These are phyloP conservation scores for Odocoileus hemionus DNA, from an alignment of 2,113 vertebrate species.

Conservation along the genomic window DNA sequence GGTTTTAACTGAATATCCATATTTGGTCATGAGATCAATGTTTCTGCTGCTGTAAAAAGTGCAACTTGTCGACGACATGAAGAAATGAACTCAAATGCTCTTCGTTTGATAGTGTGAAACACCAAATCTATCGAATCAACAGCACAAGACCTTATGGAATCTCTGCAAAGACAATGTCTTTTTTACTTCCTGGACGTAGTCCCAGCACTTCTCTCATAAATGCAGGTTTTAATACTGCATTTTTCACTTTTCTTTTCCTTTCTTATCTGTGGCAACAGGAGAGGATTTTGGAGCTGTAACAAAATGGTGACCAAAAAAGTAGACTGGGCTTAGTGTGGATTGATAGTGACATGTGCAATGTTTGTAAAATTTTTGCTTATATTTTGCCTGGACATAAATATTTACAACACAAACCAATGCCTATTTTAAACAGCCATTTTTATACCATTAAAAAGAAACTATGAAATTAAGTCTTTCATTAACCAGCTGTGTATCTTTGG, in stretches of 20 bases:
- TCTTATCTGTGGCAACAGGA: not conserved
- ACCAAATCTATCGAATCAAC: not conserved
- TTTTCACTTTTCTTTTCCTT: not conserved
- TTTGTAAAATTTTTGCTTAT: not conserved
- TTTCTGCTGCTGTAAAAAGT: not conserved
- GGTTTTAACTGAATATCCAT: not conserved
- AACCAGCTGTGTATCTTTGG: not conserved
- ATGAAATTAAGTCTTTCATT: not conserved
- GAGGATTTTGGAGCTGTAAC: not conserved
- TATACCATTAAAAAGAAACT: not conserved
- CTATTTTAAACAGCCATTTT: not conserved
- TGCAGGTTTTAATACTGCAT: not conserved
- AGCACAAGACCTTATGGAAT: not conserved
- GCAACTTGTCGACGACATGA: not conserved
- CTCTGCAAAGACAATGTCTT: not conserved
- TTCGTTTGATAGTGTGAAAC: not conserved
- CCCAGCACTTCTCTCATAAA: not conserved
- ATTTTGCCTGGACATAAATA: not conserved
- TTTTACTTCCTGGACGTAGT: not conserved
- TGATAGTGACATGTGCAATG: not conserved
- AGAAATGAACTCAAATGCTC: not conserved
- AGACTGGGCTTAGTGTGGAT: not conserved
- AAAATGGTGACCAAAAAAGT: not conserved
- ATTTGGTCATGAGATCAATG: not conserved
- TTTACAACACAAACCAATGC: not conserved